Conservation (phyloP, 2,888 invertebrate genomes). For the Esperia sulphurella region DNA sequence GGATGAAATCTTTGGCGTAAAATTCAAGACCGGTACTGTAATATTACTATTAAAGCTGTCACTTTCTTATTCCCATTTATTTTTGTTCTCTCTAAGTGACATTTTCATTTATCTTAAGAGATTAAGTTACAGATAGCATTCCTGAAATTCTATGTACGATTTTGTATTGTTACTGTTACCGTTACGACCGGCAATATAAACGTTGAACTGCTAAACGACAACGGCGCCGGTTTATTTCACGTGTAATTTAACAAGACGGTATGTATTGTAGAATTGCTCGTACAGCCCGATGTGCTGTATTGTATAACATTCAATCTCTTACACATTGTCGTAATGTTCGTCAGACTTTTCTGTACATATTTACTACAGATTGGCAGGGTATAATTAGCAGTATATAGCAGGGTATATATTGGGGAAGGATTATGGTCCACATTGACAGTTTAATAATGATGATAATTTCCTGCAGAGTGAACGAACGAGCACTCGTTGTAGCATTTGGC, state of each 20-base stretch:
- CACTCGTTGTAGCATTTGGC: too few relatives aligned
- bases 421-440: too few relatives aligned
- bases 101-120: too few relatives aligned
- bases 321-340: neutral
- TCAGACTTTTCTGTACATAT: neutral
- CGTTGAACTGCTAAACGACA: neutral
- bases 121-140: neutral
- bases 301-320: neutral
- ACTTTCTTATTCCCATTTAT: too few relatives aligned
- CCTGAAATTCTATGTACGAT: neutral
- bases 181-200: neutral
- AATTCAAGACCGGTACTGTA: too few relatives aligned
- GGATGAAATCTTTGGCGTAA: too few relatives aligned
- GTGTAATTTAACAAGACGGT: slow-evolving; percentile 22
- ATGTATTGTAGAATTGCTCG: slow-evolving; percentile 13
- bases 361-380: neutral
- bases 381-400: too few relatives aligned
- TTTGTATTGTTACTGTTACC: neutral
- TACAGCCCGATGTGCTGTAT: slow-evolving; percentile 9
- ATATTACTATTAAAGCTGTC: too few relatives aligned
- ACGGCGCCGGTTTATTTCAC: slow-evolving; percentile 17
- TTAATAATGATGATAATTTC: too few relatives aligned
- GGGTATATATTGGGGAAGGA: too few relatives aligned
- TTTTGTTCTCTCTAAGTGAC: too few relatives aligned
- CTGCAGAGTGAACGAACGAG: too few relatives aligned